Evolutionary conservation across 1,140 invertebrate genomes (phyloP), one percentile per base, ranked within the genome.

Genomic region (Calycopis cecrops): DNA sequence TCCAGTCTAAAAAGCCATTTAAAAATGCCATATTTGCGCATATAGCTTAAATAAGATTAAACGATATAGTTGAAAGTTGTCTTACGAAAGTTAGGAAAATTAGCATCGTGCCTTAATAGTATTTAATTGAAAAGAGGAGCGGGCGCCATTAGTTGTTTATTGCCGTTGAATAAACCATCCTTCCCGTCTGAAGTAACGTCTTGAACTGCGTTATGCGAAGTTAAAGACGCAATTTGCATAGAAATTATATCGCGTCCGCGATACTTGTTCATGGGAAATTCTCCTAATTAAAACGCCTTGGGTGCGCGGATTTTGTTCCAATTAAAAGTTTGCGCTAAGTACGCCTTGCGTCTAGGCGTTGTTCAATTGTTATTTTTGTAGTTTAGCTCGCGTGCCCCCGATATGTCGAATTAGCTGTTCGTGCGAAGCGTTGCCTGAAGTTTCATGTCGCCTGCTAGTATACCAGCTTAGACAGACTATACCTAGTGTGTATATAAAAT

Each of bases 281-380:
- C 81, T 80, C 74, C 79, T 84, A 85, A 85, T 85, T 85, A 85
- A 85, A 84, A 80, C 79, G 79, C 76, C 82, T 85, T 82, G 71
- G 70, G 59, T 69, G 74, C 70, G 59, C 65, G 73, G 79, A 82
- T 85, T 85, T 74, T 68, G 77, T 82, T 76, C 76, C 80, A 85
- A 85, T 85, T 82, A 84, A 84, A 85, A 85, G 80, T 85, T 85
- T 76, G 57, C 40, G 55, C 70, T 57, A 58, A 67, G 64, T 65
- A 61, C 63, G 63, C 55, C 60, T 68, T 44, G 37, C 42, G 18
- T 42, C 9, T 28, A 28, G 8, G 8, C 37, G 28, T 52, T 52
- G 51, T 21, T 28, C 37, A 42, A 33, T n/a, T 52, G 37, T 42
- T 33, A 17, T 40, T 18, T 28, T 28, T 28, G 21, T 6, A 28